These are phyloP conservation scores for Charadrius vociferus DNA, from an alignment of 2,113 vertebrate species.

Conservation along the genomic window DNA sequence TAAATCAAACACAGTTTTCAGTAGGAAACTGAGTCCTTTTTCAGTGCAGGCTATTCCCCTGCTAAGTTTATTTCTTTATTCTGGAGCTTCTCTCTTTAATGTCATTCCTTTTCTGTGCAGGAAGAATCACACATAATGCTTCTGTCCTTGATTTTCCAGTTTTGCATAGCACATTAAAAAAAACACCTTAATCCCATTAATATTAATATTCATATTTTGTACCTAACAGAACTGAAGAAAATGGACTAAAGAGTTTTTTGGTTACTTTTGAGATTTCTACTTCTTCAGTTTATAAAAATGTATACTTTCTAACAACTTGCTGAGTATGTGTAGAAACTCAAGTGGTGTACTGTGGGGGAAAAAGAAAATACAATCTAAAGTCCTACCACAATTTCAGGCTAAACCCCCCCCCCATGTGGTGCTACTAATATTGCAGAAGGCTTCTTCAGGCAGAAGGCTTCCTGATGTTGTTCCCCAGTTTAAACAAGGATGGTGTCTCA, in stretches of 20 bases:
- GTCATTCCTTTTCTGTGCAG: neutral
- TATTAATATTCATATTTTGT: neutral
- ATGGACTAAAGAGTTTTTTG: neutral
- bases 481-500: neutral
- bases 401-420: neutral
- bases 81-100: neutral
- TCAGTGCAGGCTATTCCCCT: neutral
- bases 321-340: neutral
- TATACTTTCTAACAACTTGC: neutral
- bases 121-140: neutral
- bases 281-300: conserved; percentile 10
- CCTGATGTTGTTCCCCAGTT: neutral
- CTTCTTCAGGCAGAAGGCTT: neutral
- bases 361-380: neutral
- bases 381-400: neutral
- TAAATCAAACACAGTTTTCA: neutral
- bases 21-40: neutral
- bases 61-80: neutral
- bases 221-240: conserved; percentile 20
- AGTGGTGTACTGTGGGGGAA: neutral
- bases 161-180: neutral
- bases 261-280: conserved; percentile 15
- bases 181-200: neutral
- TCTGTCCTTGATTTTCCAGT: neutral
- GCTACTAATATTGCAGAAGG: neutral